A percentile compares a stretch with the other conserved stretches of the same genome.
phyloP scores from a whole-genome alignment of 2,113 vertebrate genomes.

The Cariama cristata region DNA sequence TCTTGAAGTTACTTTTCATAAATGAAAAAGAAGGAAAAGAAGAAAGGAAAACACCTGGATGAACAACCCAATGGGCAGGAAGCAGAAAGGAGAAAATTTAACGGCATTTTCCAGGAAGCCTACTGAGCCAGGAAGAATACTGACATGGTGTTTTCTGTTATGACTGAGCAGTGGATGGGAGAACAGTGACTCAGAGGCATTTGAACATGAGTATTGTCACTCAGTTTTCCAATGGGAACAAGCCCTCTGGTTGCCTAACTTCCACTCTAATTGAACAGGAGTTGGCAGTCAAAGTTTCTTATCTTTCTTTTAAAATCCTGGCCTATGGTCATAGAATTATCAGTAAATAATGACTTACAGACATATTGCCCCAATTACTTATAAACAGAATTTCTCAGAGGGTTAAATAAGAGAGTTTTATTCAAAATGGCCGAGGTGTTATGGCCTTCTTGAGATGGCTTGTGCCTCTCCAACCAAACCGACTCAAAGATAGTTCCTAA shows the following conservation, averaged over 20 bases:
- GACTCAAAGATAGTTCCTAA: not conserved
- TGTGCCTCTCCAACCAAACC: not conserved
- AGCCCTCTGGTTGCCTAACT: not conserved
- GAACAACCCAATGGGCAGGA: not conserved
- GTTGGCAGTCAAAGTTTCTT: not conserved
- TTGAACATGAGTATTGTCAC: not conserved
- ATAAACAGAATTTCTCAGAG: not conserved
- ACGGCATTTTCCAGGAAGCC: not conserved
- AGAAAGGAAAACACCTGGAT: not conserved
- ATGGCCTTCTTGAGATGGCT: not conserved
- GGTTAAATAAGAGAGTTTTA: not conserved
- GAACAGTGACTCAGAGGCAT: slow-evolving; percentile 11
- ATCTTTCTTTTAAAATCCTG: not conserved
- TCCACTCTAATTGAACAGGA: not conserved
- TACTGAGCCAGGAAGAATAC: not conserved
- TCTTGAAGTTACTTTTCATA: not conserved
- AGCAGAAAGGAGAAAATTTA: not conserved
- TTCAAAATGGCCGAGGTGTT: not conserved
- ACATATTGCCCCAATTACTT: not conserved
- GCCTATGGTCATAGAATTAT: not conserved
- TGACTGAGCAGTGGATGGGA: not conserved
- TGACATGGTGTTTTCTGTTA: not conserved
- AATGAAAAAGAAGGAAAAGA: not conserved
- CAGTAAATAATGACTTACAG: not conserved
- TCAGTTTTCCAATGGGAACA: not conserved